phyloP scores from a whole-genome alignment of 2,113 vertebrate species.

The Corvus moneduloides region DNA sequence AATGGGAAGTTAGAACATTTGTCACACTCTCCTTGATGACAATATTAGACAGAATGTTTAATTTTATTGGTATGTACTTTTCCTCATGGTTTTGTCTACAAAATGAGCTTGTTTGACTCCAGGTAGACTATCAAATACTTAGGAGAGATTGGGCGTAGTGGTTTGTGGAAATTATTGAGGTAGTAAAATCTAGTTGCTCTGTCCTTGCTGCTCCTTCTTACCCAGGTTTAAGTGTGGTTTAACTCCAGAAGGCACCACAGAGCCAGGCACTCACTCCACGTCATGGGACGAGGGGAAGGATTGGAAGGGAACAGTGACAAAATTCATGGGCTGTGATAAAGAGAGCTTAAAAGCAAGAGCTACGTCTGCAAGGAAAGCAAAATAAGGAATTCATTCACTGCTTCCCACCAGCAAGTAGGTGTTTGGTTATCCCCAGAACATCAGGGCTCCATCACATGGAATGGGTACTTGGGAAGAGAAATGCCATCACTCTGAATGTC shows the following conservation, averaged over 20 bases:
- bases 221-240: background rate
- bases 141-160: background rate
- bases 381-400: background rate
- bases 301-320: background rate
- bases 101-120: background rate
- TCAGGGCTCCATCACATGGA: background rate
- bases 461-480: background rate
- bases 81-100: background rate
- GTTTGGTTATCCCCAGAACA: background rate
- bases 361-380: accelerated
- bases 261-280: accelerated
- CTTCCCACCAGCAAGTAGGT: accelerated
- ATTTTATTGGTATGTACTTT: background rate
- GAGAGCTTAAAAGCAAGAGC: background rate
- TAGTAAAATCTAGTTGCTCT: background rate
- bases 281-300: too few species aligned
- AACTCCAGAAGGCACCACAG: too few species aligned
- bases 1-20: background rate
- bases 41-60: background rate
- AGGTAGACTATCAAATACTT: background rate
- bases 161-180: background rate
- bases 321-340: background rate
- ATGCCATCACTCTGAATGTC: accelerated
- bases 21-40: background rate
- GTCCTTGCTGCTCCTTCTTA: background rate